Conservation (phyloP, 1,140 invertebrate species). For the Mizuhopecten yessoensis region DNA sequence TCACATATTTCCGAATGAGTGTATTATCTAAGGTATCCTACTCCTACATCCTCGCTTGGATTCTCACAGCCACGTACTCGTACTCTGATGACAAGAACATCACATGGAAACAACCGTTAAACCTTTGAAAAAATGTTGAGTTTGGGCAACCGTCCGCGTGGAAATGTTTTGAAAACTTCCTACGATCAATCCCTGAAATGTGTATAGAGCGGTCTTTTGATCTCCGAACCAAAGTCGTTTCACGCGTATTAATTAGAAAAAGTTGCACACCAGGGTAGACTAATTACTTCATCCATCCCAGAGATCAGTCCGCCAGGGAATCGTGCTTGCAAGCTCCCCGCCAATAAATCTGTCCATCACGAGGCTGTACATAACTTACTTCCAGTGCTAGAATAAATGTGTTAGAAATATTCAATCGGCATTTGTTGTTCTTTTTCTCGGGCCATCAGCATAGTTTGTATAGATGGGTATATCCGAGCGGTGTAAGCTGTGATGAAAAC, state of each 20-base stretch:
- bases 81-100: conserved; percentile 26
- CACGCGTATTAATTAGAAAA: conserved; percentile 39
- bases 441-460: conserved; percentile 18
- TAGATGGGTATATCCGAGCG: neutral
- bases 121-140: conserved; percentile 15
- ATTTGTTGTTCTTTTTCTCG: conserved; percentile 34
- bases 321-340: neutral
- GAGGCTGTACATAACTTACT: neutral
- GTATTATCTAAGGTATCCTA: conserved; percentile 11
- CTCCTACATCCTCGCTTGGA: conserved; percentile 12
- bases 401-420: neutral
- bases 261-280: conserved; percentile 31
- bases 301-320: neutral
- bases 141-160: conserved; percentile 36
- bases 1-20: conserved; percentile 19
- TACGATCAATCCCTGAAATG: conserved; percentile 21
- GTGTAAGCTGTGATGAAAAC: neutral
- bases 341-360: conserved; percentile 38
- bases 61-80: neutral
- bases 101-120: neutral
- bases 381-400: neutral
- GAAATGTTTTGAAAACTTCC: conserved; percentile 27
- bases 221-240: conserved; percentile 37
- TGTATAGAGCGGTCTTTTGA: conserved; percentile 4
- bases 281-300: conserved; percentile 33